A percentile compares a stretch with the other conserved stretches of the same genome.
phyloP scores from a whole-genome alignment of 2,113 vertebrate genomes.

The Nicator chloris region DNA sequence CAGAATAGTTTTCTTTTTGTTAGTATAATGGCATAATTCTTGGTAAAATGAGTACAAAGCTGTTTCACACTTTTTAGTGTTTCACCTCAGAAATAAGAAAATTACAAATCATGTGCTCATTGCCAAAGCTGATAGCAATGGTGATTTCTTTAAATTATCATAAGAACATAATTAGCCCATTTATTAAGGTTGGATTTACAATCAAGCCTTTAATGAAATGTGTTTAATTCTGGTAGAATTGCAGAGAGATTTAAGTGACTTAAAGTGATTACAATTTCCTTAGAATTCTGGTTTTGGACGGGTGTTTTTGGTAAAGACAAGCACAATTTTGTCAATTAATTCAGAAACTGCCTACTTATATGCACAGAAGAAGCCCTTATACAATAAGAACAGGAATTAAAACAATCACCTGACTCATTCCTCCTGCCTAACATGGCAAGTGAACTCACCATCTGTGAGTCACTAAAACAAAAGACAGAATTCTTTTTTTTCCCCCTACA shows the following conservation, averaged over 20 bases:
- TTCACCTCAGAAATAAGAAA: not conserved
- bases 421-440: not conserved
- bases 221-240: not conserved
- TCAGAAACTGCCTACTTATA: not conserved
- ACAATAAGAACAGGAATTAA: not conserved
- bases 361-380: not conserved
- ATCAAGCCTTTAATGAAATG: not conserved
- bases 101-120: not conserved
- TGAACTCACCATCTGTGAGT: not conserved
- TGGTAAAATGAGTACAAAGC: not conserved
- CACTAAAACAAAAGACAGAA: not conserved
- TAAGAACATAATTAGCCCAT: not conserved
- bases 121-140: not conserved
- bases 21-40: not conserved
- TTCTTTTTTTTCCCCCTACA: accelerated
- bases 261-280: not conserved
- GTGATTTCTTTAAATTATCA: not conserved
- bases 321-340: not conserved
- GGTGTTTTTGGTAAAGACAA: not conserved
- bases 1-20: not conserved
- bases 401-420: not conserved
- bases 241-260: not conserved
- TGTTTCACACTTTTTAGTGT: not conserved
- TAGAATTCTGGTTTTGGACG: not conserved
- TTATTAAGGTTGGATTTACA: not conserved